A percentile compares a stretch with the other conserved stretches of the same genome.
Evolutionary conservation across 2,888 invertebrate species (phyloP).

Genomic region (Chromoteleia sp.): DNA sequence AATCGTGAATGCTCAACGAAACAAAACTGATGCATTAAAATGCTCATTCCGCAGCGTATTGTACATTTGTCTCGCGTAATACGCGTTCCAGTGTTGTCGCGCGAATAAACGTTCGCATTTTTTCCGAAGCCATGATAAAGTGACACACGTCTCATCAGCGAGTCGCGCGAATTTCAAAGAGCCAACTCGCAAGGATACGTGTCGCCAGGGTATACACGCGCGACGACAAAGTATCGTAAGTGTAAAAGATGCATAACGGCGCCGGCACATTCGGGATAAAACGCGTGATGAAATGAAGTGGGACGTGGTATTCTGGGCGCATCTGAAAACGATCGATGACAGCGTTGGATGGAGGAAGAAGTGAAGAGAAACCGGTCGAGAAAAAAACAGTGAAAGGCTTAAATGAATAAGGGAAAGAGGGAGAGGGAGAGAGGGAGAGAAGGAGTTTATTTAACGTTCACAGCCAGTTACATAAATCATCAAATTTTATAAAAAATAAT

Average conservation of each 20-base stretch:
- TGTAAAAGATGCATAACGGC: slow-evolving; percentile 53
- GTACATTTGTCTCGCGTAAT: slow-evolving; percentile 38
- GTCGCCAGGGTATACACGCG: slow-evolving; percentile 18
- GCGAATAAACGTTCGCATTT: slow-evolving; percentile 50
- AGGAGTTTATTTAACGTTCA: too few relatives aligned
- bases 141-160: slow-evolving; percentile 57
- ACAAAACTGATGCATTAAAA: slow-evolving; percentile 42
- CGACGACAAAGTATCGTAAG: slow-evolving; percentile 54
- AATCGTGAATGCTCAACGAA: slow-evolving; percentile 52
- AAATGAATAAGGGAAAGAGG: slow-evolving; percentile 1
- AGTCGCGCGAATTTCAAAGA: slow-evolving; percentile 46
- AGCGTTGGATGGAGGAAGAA: slow-evolving; percentile 44
- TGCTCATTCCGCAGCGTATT: slow-evolving; percentile 26
- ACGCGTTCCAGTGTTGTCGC: slow-evolving; percentile 38
- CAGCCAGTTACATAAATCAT: too few relatives aligned
- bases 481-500: too few relatives aligned
- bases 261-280: slow-evolving; percentile 42
- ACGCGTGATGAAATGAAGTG: slow-evolving; percentile 48
- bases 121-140: slow-evolving; percentile 53
- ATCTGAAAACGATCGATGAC: slow-evolving; percentile 64
- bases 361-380: slow-evolving; percentile 33
- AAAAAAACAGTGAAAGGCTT: slow-evolving; percentile 16
- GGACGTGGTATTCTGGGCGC: slow-evolving; percentile 48
- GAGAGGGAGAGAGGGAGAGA: too few relatives aligned
- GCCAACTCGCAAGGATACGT: slow-evolving; percentile 34